Evolutionary conservation across 2,888 invertebrate species (phyloP).

Genomic region (Cataglyphis cursor): DNA sequence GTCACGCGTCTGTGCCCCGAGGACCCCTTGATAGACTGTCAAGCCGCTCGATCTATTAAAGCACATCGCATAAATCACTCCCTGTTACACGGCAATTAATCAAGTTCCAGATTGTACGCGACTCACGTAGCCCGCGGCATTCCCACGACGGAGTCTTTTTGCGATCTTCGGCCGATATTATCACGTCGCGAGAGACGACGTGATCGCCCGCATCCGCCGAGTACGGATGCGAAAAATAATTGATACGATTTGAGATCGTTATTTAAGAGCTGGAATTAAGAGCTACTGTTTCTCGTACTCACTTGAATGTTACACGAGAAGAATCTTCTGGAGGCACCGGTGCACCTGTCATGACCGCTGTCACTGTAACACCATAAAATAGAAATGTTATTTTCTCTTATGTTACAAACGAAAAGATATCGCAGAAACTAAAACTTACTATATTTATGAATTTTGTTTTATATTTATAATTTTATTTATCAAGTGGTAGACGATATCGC

Average conservation of each 20-base stretch:
- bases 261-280: neutral
- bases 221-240: conserved; percentile 6
- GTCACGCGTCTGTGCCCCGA: conserved; percentile 59
- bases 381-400: conserved; percentile 12
- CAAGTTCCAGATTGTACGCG: conserved; percentile 31
- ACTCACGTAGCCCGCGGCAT: conserved; percentile 32
- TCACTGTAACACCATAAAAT: conserved; percentile 87
- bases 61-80: conserved; percentile 68
- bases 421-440: neutral
- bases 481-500: neutral
- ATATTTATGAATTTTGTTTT: neutral
- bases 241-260: neutral
- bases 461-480: neutral
- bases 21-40: conserved; percentile 63
- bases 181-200: neutral
- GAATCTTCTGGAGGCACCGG: conserved; percentile 93
- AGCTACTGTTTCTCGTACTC: conserved; percentile 72
- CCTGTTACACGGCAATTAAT: conserved; percentile 59
- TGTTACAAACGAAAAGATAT: neutral
- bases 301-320: conserved; percentile 97
- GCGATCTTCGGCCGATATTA: neutral
- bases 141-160: conserved; percentile 38
- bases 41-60: conserved; percentile 64
- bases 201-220: neutral
- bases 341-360: conserved; percentile 90